Base-by-base conservation (phyloP, 1,140 invertebrate species). In the Dryas iulia region DNA sequence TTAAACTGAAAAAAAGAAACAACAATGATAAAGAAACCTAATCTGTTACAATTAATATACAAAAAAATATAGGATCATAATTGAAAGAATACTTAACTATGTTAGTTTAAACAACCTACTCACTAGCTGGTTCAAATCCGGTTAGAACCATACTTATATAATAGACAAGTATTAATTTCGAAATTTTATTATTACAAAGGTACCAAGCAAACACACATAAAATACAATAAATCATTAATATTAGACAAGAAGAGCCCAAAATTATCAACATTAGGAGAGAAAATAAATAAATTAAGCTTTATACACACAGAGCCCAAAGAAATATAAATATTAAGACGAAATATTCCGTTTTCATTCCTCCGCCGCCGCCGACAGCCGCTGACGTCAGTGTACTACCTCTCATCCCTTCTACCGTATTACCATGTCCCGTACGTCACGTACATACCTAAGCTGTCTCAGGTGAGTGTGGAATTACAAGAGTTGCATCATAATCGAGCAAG, bases 401-500 rank as follows among this genome's bases (percentile, higher is more conserved):
- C 82, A 39, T 83, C 84, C 59, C 72, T 82, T 56, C 74, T 82
- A 66, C 82, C 88, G 76, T 86, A 81, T 79, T 90, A 89, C 81
- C 73, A 83, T 80, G 72, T 81, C 39, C 86, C 88, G 74, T 89
- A 89, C 80, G 71, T 89, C 67, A 74, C 82, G 53, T 89, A 89
- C 71, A 79, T 84, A 79, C 89, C 89, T 56, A 89, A 79, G 77
- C 76, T 91, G 66, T 87, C 86, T 31, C 86, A 89, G 87, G 89
- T 91, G 78, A 89, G 89, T 87, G 54, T 24, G 57, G 52, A 3
- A 47, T 21, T 10, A 8, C 21, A n/a, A 47, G 39, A 47, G 39
- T n/a, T 58, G 24, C 62, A 25, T 76, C 68, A 30, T 2, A 5
- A 12, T 14, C 1, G 3, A 68, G 25, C 26, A 56, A 60, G 33